These are phyloP conservation scores for Manis crassicaudata DNA, from an alignment of 2,797 vertebrate species.

Conservation along the genomic window DNA sequence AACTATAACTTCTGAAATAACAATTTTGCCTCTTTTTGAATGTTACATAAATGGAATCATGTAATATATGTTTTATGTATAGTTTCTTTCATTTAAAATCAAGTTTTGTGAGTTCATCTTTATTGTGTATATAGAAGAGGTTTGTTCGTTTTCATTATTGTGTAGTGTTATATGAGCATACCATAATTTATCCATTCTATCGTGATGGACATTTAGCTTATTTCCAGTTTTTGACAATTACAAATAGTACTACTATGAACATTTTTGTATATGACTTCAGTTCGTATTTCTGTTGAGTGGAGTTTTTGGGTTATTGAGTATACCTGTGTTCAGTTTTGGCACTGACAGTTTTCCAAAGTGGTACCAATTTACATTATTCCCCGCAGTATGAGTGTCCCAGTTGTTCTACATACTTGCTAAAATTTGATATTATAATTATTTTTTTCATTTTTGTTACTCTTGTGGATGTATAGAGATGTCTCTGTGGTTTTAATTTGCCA, in stretches of 20 bases:
- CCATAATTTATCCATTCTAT: background rate
- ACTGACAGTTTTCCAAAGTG: constrained; percentile 18
- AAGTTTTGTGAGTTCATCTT: background rate
- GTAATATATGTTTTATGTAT: background rate
- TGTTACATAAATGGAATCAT: background rate
- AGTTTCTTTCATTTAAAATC: constrained; percentile 23
- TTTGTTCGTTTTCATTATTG: background rate
- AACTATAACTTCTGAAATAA: background rate
- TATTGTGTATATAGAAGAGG: background rate
- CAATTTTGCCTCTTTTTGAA: background rate
- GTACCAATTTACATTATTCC: constrained; percentile 12
- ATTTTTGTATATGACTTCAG: background rate
- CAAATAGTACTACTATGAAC: background rate
- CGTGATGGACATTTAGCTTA: background rate
- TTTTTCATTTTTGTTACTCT: background rate
- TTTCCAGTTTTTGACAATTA: constrained; percentile 16
- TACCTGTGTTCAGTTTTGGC: background rate
- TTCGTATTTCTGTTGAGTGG: background rate
- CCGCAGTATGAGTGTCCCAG: background rate
- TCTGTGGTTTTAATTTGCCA: constrained; percentile 28
- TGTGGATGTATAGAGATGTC: background rate
- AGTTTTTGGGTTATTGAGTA: background rate
- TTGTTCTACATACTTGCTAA: background rate
- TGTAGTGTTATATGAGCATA: background rate
- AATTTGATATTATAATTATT: background rate